Conservation (phyloP, 1,140 invertebrate species). For the Drosophila prosaltans region DNA sequence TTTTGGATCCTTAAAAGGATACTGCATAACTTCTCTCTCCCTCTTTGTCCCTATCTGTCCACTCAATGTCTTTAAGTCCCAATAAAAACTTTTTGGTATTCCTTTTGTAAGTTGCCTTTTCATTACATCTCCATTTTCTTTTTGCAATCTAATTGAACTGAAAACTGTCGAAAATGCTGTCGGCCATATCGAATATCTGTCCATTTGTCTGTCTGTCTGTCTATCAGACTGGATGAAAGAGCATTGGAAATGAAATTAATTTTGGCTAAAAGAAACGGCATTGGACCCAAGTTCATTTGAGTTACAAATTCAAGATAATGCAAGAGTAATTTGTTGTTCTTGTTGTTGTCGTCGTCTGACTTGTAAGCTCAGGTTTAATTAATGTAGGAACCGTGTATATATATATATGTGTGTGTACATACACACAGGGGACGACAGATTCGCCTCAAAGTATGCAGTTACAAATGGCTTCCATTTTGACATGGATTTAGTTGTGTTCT, state of each 20-base stretch:
- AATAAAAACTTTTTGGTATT: background rate
- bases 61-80: background rate
- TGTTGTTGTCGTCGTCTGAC: conserved; percentile 45
- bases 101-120: conserved; percentile 35
- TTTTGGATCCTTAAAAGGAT: conserved; percentile 34
- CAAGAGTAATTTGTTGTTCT: conserved; percentile 27
- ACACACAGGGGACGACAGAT: background rate
- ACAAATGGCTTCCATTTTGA: conserved; percentile 58
- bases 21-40: background rate
- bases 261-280: conserved; percentile 12
- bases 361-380: conserved; percentile 64
- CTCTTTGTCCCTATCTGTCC: background rate
- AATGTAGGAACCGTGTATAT: conserved; percentile 45
- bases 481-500: conserved; percentile 56
- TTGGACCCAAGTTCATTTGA: conserved; percentile 14
- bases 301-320: conserved; percentile 39
- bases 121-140: conserved; percentile 24
- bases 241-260: conserved; percentile 50
- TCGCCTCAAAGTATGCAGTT: conserved; percentile 42
- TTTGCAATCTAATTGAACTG: conserved; percentile 58
- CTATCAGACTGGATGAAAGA: conserved; percentile 37
- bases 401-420: conserved; percentile 37
- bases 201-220: conserved; percentile 20
- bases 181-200: conserved; percentile 20
- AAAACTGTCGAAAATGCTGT: conserved; percentile 37